Conservation (phyloP, 2,888 invertebrate species). For the Venusia cambrica region DNA sequence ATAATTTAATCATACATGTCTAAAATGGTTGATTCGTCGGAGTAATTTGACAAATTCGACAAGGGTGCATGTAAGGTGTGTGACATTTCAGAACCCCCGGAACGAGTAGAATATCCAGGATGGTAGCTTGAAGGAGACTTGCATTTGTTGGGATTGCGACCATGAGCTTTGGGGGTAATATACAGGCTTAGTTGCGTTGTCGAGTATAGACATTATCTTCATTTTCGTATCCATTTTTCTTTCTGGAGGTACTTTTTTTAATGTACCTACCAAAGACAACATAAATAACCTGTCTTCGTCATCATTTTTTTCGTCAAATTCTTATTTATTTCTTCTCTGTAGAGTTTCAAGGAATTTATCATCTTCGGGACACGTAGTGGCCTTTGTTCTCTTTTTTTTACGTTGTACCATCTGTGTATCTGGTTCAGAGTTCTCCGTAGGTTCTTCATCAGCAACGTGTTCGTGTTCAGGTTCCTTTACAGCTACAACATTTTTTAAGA, state of each 20-base stretch:
- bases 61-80: conserved; percentile 15
- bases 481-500: conserved; percentile 22
- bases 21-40: conserved; percentile 22
- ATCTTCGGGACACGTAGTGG: conserved; percentile 5
- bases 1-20: conserved; percentile 21
- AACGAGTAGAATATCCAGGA: conserved; percentile 20
- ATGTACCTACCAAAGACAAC: conserved; percentile 19
- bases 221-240: conserved; percentile 19
- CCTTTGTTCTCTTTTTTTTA: conserved; percentile 1
- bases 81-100: conserved; percentile 21
- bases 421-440: not conserved
- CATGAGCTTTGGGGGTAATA: conserved; percentile 21
- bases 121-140: conserved; percentile 18
- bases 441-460: conserved; percentile 1
- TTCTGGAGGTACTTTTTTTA: conserved; percentile 15
- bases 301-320: conserved; percentile 1
- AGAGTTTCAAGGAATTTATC: conserved; percentile 5
- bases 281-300: conserved; percentile 11
- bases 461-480: conserved; percentile 14
- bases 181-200: conserved; percentile 19
- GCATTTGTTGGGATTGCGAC: conserved; percentile 21
- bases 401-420: not conserved
- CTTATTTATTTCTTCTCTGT: conserved; percentile 3
- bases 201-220: conserved; percentile 8
- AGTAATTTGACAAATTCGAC: conserved; percentile 21